Base-by-base conservation (phyloP, 2,113 vertebrate species). In the Acrocephalus arundinaceus region DNA sequence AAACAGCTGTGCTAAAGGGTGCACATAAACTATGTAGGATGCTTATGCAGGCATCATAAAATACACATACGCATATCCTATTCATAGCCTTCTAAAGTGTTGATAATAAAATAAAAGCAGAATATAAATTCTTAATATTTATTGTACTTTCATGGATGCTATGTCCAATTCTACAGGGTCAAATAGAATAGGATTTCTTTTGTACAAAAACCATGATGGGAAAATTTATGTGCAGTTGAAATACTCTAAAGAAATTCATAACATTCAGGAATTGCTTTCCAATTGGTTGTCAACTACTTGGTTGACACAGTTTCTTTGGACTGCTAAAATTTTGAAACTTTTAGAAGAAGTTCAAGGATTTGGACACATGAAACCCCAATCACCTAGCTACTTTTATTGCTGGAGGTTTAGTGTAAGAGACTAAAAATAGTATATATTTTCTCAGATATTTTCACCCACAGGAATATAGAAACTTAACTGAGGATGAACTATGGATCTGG, bases 301-400 rank as follows among this genome's bases (percentile, higher is more conserved):
- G 35, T 28, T 89, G 24, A 57, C 33, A 81, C 15, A 67, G 35
- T 61, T 85, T 66, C 45, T 45, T 23, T 62, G 41, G 37, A 68
- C 20, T 45, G 3, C 20, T 90, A 65, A 89, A 89, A 51, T 13
- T 62, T 67, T 63, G 17, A 70, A 73, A 58, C 3, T 46, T 51
- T 46, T 39, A 48, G 19, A 68, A 59, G 43, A 78, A 73, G 18
- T 28, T 78, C 0, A 3, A 57, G 15, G 24, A 74, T 77, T 37
- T 89, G 18, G 17, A 27, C 31, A 62, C 4, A 14, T 11, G 63
- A 77, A 94, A n/a, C 35, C 7, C 15, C 25, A 78, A 22, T 21
- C 1, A 4, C 12, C 2, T 35, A 8, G 35, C 22, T 3, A 3
- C 30, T 46, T 13, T 30, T 58, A 13, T 31, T 52, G n/a, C 8